Conservation (phyloP, 2,113 vertebrate species). For the Lucifuga dentata region DNA sequence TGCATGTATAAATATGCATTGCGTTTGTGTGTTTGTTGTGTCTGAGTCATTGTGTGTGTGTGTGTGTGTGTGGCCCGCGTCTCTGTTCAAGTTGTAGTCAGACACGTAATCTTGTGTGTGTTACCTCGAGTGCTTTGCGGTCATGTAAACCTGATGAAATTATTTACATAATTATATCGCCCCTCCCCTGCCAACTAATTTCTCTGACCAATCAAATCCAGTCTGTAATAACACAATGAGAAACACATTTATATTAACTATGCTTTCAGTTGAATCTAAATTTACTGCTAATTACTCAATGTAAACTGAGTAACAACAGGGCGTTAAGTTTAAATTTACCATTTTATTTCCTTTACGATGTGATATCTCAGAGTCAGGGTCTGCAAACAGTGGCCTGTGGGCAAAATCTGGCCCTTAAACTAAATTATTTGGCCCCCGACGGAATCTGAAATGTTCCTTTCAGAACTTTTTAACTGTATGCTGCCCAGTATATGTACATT, state of each 20-base stretch:
- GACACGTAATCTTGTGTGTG: constrained; percentile 34
- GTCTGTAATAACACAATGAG: constrained; percentile 16
- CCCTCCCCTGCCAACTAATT: constrained; percentile 1
- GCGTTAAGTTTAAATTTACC: neutral
- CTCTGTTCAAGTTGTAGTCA: constrained; percentile 4
- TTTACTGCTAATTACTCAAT: constrained; percentile 2
- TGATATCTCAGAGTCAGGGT: too few species aligned
- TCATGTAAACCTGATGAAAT: constrained; percentile 52
- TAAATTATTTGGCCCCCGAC: too few species aligned
- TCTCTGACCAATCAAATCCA: constrained; percentile 36
- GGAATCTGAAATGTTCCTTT: too few species aligned
- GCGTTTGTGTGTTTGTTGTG: constrained; percentile 14
- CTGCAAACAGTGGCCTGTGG: too few species aligned
- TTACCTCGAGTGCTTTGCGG: constrained; percentile 40
- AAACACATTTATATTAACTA: constrained; percentile 33
- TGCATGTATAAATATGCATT: neutral
- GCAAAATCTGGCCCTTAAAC: too few species aligned
- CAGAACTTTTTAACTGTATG: too few species aligned
- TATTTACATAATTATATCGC: constrained; percentile 45
- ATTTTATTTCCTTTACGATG: neutral
- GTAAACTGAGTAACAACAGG: neutral
- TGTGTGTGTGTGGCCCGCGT: constrained; percentile 49
- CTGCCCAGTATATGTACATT: too few species aligned
- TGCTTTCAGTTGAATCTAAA: constrained; percentile 30
- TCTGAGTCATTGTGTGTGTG: constrained; percentile 18